Conservation (phyloP, 1,140 invertebrate genomes). For the Zeugodacus cucurbitae region DNA sequence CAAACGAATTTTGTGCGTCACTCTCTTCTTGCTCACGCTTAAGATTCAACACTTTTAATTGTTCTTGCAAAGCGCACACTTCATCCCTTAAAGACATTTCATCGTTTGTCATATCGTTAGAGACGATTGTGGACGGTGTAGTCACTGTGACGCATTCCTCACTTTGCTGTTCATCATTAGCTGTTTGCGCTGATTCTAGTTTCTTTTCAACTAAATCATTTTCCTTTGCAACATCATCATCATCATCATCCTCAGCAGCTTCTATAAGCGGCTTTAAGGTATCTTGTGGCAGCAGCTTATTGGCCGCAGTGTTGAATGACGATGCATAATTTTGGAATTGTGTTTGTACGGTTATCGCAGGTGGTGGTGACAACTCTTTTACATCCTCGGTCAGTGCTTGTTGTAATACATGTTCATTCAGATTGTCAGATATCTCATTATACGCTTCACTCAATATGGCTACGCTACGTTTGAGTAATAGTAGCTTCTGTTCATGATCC, state of each 20-base stretch:
- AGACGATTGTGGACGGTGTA: constrained; percentile 13
- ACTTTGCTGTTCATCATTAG: background rate
- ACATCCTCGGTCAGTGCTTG: background rate
- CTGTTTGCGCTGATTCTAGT: background rate
- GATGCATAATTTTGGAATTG: constrained; percentile 42
- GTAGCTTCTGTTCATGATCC: background rate
- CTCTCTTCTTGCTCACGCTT: constrained; percentile 42
- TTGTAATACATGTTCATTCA: background rate
- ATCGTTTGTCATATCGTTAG: background rate
- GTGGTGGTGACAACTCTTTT: background rate
- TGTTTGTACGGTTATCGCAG: background rate
- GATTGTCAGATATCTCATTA: constrained; percentile 47
- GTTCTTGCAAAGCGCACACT: constrained; percentile 34
- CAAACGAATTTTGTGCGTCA: constrained; percentile 52
- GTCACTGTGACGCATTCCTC: constrained; percentile 4
- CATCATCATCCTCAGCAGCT: constrained; percentile 39
- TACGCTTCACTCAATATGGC: constrained; percentile 50
- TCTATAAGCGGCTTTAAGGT: constrained; percentile 26
- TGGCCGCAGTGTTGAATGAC: background rate
- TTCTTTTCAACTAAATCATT: background rate
- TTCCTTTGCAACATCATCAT: constrained; percentile 28
- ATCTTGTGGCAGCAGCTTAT: constrained; percentile 1
- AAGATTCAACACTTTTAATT: constrained; percentile 41
- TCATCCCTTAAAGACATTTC: background rate
- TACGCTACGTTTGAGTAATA: constrained; percentile 46